Evolutionary conservation across 2,797 vertebrate species (phyloP), one percentile per base, ranked within the genome.

Genomic region (Setipinna tenuifilis): DNA sequence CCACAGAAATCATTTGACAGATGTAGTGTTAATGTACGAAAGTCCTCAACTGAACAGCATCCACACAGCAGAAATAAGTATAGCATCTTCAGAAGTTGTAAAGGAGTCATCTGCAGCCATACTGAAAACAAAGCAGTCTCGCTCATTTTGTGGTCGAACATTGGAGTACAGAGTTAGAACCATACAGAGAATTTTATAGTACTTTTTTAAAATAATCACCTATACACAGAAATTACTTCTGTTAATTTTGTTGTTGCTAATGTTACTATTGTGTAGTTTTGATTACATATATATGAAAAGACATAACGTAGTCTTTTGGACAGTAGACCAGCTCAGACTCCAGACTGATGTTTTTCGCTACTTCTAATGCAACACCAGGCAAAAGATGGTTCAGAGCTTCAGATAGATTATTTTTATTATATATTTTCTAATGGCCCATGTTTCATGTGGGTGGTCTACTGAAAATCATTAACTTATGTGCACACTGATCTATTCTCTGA

Each of bases 231-330:
- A 78, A 78, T 78, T 2, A 2, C 19, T 44, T 9, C 31, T 78
- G 71, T 44, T 44, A 78, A 41, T 78, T 41, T 35, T 78, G 71
- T 44, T n/a, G 58, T 59, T 78, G 71, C 31, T 78, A 21, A 78
- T 44, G 19, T 75, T 31, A 75, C 31, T 44, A 9, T 78, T 78
- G 31, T 41, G 71, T 44, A 21, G 41, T 78, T 44, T 35, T 41
- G 35, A 78, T 19, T 41, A 78, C 62, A 68, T 1, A 19, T 1
- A 19, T 41, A 41, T 41, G 17, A 75, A 75, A 6, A 41, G 68
- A 25, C 68, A 75, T 75, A 41, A 41, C 12, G 6, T 21, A 59
- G 19, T 59, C 14, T 54, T 54, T 54, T 9, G 7, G 50, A 59
- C 58, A 59, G 16, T 78, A 71, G 65, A 31, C 2, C 65, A 75